Base-by-base conservation (phyloP, 2,113 vertebrate genomes). In the Podarcis raffonei region DNA sequence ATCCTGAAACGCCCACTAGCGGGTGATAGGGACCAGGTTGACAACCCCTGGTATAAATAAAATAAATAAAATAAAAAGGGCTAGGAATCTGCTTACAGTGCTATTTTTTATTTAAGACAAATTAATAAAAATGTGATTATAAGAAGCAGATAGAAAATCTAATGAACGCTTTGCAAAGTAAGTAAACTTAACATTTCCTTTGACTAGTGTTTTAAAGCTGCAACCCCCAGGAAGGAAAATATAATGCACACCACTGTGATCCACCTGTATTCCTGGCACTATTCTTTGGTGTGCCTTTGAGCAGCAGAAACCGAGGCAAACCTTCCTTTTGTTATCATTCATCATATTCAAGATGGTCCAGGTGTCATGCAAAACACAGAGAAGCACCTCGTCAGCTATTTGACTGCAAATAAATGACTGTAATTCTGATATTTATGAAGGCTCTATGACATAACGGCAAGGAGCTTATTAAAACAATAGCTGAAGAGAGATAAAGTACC, bases 401-500 rank as follows among this genome's bases (percentile, higher is more conserved):
- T 89, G 86, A 20, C 84, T 94, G 88, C 75, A 87, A 93, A 92
- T 89, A 95, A 92, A 91, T 90, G 72, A 87, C 68, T 78, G 13
- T 88, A 75, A 92, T 93, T 93, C 89, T 3, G 20, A 93, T 92
- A 91, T 87, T 92, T 93, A 85, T 87, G 81, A 94, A 93, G 65
- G 30, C 22, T 87, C 42, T 89, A 35, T 2, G 8, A 89, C 57
- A 87, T 86, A 91, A 94, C 84, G 25, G 39, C 42, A 89, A 92
- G 48, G 35, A 89, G 84, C 84, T 94, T 95, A 92, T 90, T 92
- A 93, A 86, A 95, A 93, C 85, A 94, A 90, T 92, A 90, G 69
- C 80, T 85, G 75, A 15, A 88, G 48, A 91, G 83, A 92, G 25
- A 85, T 81, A 90, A 92, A 92, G 76, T 88, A 32, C 48, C 79